Evolutionary conservation across 2,797 vertebrate species (phyloP).

Genomic region (Eupleurogrammus muticus): DNA sequence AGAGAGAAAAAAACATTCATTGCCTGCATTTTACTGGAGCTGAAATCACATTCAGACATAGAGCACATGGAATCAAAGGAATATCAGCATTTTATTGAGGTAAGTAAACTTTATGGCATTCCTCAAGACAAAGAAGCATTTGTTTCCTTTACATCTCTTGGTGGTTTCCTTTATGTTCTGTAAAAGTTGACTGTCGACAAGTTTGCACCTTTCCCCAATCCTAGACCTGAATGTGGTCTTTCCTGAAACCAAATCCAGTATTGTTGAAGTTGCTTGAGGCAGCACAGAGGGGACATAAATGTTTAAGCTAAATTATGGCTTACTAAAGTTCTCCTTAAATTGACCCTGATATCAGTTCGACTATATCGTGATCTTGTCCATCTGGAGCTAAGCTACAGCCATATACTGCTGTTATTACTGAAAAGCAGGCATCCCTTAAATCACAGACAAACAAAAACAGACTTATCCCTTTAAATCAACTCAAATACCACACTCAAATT

Average conservation of each 20-base stretch:
- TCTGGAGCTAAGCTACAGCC: conserved; percentile 4
- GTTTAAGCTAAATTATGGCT: background rate
- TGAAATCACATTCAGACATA: conserved; percentile 16
- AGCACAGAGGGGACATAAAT: conserved; percentile 2
- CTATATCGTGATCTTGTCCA: conserved; percentile 19
- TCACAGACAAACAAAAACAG: conserved; percentile 37
- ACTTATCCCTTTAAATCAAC: conserved; percentile 3
- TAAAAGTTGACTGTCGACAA: background rate
- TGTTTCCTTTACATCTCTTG: background rate
- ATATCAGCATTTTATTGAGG: background rate
- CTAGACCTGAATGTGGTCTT: background rate
- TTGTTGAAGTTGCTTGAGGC: background rate
- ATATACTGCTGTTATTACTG: background rate
- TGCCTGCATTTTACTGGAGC: conserved; percentile 9
- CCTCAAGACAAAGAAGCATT: background rate
- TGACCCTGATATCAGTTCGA: conserved; percentile 4
- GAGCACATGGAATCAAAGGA: background rate
- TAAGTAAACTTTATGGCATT: background rate
- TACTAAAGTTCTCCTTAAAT: conserved; percentile 15
- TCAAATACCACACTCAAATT: background rate
- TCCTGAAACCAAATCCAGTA: background rate
- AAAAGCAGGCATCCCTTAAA: conserved; percentile 11
- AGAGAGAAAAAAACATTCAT: conserved; percentile 4
- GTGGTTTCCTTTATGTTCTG: background rate
- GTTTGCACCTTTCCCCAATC: background rate